Base-by-base conservation (phyloP, 1,140 invertebrate species). In the Pemphigus obesinymphae region DNA sequence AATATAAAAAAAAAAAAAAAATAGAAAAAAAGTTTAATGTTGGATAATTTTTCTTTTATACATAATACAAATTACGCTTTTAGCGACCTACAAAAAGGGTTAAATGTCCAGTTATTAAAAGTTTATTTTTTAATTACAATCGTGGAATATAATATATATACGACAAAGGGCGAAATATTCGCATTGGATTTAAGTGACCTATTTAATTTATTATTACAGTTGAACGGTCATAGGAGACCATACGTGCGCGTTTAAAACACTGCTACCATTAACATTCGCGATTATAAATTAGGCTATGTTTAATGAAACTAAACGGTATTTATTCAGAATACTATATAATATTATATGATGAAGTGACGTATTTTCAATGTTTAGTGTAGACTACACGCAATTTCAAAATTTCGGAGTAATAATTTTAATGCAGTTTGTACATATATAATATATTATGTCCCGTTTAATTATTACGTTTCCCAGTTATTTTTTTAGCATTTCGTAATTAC, bases 51-150 rank as follows among this genome's bases (percentile, higher is more conserved):
- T 70, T 43, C n/a, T 23, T n/a, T 68, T 34, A 31, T 66, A 37
- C 20, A 66, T 23, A 34, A 66, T 63, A 63, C n/a, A 6, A 68
- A 40, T 40, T 68, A 68, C 34, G 66, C n/a, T 40, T 43, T 43
- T n/a, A 43, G n/a, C 17, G 37, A 26, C 34, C n/a, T 40, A 26
- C n/a, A 43, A 23, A 26, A 26, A 70, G 34, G 34, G 11, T 70
- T 13, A 70, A 70, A 70, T 43, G 37, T 15, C 37, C 8, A 43
- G 66, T 70, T 26, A 37, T 70, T 70, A 70, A 70, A 70, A 70
- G 34, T 66, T 70, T 26, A 43, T 70, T 23, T 66, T 68, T 70
- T 70, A 70, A 70, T 70, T 70, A 70, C 37, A 15, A 70, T 43
- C 29, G 17, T 70, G 43, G 2, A 26, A 11, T 5, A 20, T 31